Percentiles rank a stretch among this genome's conserved stretches.
phyloP scores from a whole-genome alignment of 1,140 invertebrate genomes.

The Rhynchophorus ferrugineus region DNA sequence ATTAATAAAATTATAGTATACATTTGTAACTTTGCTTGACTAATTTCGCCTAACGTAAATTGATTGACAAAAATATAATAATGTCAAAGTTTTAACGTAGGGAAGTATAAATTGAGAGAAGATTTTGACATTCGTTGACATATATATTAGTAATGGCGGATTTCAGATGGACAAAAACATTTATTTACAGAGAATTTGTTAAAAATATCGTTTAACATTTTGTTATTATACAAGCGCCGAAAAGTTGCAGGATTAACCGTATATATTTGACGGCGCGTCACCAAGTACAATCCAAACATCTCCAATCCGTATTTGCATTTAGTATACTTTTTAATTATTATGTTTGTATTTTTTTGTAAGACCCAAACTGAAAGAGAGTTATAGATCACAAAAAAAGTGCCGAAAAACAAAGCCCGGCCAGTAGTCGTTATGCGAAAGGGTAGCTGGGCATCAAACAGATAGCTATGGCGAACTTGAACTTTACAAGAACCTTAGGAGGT shows the following conservation, averaged over 20 bases:
- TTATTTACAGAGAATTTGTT: slow-evolving; percentile 24
- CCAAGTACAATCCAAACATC: slow-evolving; percentile 15
- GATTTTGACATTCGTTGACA: not conserved
- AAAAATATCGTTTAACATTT: slow-evolving; percentile 28
- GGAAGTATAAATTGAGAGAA: no score
- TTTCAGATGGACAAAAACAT: slow-evolving; percentile 40
- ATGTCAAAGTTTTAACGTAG: no score
- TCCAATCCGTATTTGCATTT: slow-evolving; percentile 29
- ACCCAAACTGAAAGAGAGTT: slow-evolving; percentile 22
- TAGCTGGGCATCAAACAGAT: slow-evolving; percentile 29
- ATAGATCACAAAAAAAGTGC: slow-evolving; percentile 17
- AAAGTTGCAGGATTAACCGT: slow-evolving; percentile 4
- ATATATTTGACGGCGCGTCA: slow-evolving; percentile 9
- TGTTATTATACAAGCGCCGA: slow-evolving; percentile 6
- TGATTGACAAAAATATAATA: no score
- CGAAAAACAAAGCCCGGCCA: slow-evolving; percentile 14
- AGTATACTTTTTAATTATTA: slow-evolving; percentile 28
- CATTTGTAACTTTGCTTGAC: no score
- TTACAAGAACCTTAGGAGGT: slow-evolving; percentile 45
- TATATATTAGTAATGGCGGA: slow-evolving; percentile 38
- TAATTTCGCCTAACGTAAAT: no score
- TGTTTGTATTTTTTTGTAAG: slow-evolving; percentile 37
- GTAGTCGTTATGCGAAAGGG: slow-evolving; percentile 34
- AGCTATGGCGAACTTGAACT: slow-evolving; percentile 48
- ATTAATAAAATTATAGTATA: no score